Evolutionary conservation across 2,888 invertebrate genomes (phyloP).

Genomic region (Eudasyphora cyanicolor): DNA sequence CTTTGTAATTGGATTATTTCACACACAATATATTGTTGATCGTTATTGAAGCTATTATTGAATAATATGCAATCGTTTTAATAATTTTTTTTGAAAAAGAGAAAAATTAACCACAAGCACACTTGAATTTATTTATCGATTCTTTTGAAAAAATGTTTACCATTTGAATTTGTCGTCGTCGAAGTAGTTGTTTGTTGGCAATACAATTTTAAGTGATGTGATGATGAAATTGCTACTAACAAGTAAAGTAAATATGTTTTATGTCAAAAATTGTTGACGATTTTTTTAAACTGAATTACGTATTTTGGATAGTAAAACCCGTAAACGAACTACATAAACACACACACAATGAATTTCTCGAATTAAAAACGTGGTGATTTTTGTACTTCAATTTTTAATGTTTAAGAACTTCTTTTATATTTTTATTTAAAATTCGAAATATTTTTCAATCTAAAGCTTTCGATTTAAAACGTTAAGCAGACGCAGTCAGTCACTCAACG

Average conservation of each 20-base stretch:
- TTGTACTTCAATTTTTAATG: too few relatives aligned
- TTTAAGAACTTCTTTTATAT: not conserved
- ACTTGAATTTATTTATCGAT: not conserved
- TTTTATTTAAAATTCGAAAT: slow-evolving; percentile 42
- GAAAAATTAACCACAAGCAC: not conserved
- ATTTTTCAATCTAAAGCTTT: slow-evolving; percentile 29
- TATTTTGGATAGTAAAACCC: too few relatives aligned
- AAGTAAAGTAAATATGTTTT: not conserved
- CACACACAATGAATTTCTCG: too few relatives aligned
- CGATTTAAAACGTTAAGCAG: slow-evolving; percentile 10
- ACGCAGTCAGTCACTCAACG: not conserved
- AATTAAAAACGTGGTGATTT: too few relatives aligned
- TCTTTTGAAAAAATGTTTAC: not conserved
- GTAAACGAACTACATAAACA: not conserved
- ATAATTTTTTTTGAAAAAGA: not conserved
- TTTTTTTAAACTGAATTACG: too few relatives aligned
- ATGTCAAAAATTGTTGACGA: not conserved
- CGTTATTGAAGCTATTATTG: not conserved
- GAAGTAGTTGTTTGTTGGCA: too few relatives aligned
- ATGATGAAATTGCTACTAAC: too few relatives aligned
- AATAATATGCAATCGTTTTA: not conserved
- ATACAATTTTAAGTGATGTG: too few relatives aligned
- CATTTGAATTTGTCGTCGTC: too few relatives aligned
- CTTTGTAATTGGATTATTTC: slow-evolving; percentile 4
- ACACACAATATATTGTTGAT: not conserved